Evolutionary conservation across 2,113 vertebrate genomes (phyloP).

Genomic region (Pungitius pungitius): DNA sequence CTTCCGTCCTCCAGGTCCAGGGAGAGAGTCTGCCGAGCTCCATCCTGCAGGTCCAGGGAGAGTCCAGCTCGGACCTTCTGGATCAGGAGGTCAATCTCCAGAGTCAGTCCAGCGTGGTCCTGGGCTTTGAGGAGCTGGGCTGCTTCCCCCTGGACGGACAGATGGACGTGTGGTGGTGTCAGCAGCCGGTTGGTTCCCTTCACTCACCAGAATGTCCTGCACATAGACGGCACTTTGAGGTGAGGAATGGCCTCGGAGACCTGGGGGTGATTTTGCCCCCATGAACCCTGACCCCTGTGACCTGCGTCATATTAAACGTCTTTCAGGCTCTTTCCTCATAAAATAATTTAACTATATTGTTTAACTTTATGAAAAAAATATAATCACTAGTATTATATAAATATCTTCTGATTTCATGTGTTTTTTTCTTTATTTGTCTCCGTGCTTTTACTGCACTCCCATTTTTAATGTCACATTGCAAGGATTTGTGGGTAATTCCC

Average conservation of each 20-base stretch:
- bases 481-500: no score
- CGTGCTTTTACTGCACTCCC: no score
- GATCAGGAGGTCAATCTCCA: not conserved
- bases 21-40: slow-evolving; percentile 83
- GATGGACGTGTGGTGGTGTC: slow-evolving; percentile 60
- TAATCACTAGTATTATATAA: no score
- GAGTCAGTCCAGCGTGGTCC: slow-evolving; percentile 50
- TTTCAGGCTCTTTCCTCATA: no score
- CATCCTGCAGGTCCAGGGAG: slow-evolving; percentile 10
- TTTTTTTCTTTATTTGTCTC: no score
- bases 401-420: no score
- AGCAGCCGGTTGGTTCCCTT: not conserved
- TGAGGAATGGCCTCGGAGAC: slow-evolving; percentile 8
- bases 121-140: slow-evolving; percentile 84
- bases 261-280: no score
- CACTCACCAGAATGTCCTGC: slow-evolving; percentile 18
- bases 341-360: no score
- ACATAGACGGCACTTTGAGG: slow-evolving; percentile 37
- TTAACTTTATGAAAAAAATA: no score
- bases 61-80: slow-evolving; percentile 56
- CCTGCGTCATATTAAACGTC: no score
- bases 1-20: slow-evolving; percentile 56
- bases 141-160: slow-evolving; percentile 80
- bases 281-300: no score
- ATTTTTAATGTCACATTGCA: no score